Evolutionary conservation across 2,888 invertebrate genomes (phyloP).

Genomic region (Schizaphis graminum): DNA sequence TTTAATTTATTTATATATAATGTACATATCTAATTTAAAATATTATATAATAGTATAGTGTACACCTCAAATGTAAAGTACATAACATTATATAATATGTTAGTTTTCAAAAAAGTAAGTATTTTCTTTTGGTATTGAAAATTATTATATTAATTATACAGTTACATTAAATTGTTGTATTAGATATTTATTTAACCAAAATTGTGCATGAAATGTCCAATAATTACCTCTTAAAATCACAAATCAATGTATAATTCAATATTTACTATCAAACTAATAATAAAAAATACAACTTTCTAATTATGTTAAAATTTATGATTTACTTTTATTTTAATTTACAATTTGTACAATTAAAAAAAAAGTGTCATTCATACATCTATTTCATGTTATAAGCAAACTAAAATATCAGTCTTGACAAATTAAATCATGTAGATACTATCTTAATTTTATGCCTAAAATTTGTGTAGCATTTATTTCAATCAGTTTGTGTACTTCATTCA

Average conservation of each 20-base stretch:
- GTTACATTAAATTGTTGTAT: background rate
- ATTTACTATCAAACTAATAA: background rate
- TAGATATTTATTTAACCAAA: background rate
- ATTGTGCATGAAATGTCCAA: background rate
- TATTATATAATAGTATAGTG: background rate
- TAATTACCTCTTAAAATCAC: background rate
- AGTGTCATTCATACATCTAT: background rate
- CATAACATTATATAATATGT: background rate
- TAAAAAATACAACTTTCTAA: background rate
- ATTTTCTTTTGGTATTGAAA: background rate
- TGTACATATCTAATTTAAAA: background rate
- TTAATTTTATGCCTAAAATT: slow-evolving; percentile 51
- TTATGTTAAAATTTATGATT: background rate
- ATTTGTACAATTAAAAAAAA: background rate
- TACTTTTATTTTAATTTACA: background rate
- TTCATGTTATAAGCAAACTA: background rate
- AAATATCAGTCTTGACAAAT: slow-evolving; percentile 1
- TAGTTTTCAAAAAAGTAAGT: background rate
- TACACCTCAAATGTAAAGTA: background rate
- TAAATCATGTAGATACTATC: slow-evolving; percentile 29
- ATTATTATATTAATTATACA: background rate
- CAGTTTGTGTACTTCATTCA: slow-evolving; percentile 83
- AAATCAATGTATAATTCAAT: background rate
- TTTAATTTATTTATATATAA: background rate
- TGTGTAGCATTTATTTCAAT: slow-evolving; percentile 76